Conservation (phyloP, 2,113 vertebrate species). For the Thermophis baileyi region DNA sequence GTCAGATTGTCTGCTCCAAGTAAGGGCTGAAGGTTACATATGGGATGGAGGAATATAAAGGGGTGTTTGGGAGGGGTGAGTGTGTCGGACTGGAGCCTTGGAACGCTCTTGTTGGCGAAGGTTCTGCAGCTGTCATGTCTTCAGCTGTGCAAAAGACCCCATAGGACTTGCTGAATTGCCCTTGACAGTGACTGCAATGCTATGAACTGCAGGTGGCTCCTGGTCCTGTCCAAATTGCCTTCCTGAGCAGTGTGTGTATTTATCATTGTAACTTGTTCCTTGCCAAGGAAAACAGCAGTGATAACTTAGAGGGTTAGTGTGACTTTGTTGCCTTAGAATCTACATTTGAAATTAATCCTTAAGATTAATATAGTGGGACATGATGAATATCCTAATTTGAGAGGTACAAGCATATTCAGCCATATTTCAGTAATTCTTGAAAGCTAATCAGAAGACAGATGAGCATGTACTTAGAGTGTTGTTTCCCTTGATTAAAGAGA, state of each 20-base stretch:
- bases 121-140: conserved; percentile 58
- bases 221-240: conserved; percentile 56
- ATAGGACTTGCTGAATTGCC: conserved; percentile 45
- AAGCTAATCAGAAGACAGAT: conserved; percentile 18
- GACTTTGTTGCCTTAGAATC: conserved; percentile 48
- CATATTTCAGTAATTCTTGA: conserved; percentile 3
- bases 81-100: background rate
- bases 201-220: conserved; percentile 77
- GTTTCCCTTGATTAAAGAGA: background rate
- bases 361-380: conserved; percentile 39
- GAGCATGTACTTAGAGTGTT: background rate
- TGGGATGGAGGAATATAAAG: conserved; percentile 65
- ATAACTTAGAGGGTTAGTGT: conserved; percentile 44
- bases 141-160: conserved; percentile 55
- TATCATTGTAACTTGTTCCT: conserved; percentile 42
- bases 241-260: conserved; percentile 38
- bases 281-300: conserved; percentile 73
- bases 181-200: conserved; percentile 52
- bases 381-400: conserved; percentile 9
- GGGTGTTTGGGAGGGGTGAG: conserved; percentile 61
- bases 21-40: conserved; percentile 77
- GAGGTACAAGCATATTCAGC: conserved; percentile 1
- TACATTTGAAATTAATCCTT: conserved; percentile 24
- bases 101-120: conserved; percentile 55
- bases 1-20: conserved; percentile 67